Percentiles rank a stretch among this genome's conserved stretches.
phyloP scores from a whole-genome alignment of 2,888 invertebrate genomes.

The Macrophya annulata region DNA sequence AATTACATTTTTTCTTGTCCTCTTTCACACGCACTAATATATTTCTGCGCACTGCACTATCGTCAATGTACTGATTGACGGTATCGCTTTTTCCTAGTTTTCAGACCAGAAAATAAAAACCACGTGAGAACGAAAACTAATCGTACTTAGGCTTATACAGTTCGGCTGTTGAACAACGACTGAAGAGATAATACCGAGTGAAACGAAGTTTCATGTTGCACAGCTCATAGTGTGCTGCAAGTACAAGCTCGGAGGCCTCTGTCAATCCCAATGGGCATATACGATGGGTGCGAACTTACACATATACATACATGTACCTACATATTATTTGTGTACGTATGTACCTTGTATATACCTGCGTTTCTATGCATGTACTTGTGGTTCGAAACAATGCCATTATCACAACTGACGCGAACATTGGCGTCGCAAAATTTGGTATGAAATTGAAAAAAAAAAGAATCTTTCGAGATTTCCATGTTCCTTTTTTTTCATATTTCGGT shows the following conservation, averaged over 20 bases:
- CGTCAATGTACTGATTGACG: slow-evolving; percentile 11
- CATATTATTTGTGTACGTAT: slow-evolving; percentile 40
- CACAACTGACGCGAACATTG: slow-evolving; percentile 67
- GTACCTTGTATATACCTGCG: slow-evolving; percentile 50
- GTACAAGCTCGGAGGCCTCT: slow-evolving; percentile 69
- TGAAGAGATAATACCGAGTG: slow-evolving; percentile 71
- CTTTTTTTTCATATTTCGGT: background rate
- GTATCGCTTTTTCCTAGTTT: background rate
- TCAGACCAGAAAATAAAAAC: slow-evolving; percentile 30
- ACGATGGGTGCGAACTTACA: slow-evolving; percentile 48
- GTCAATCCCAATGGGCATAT: slow-evolving; percentile 43
- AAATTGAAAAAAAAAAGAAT: background rate
- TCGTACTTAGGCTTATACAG: slow-evolving; percentile 20
- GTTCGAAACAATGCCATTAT: slow-evolving; percentile 73
- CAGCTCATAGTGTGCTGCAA: slow-evolving; percentile 66
- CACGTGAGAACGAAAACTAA: slow-evolving; percentile 58
- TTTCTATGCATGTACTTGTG: background rate
- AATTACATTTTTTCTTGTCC: background rate
- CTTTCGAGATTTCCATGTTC: background rate
- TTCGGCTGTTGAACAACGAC: slow-evolving; percentile 71
- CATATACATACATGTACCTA: background rate
- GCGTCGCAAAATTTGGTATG: slow-evolving; percentile 65
- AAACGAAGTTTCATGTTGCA: slow-evolving; percentile 68
- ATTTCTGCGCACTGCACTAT: slow-evolving; percentile 39
- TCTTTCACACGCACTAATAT: slow-evolving; percentile 50